Percentiles rank a stretch among this genome's conserved stretches.
Conservation (phyloP, 35 echinoderm and acorn worm genomes). For the Apostichopus parvimensis region DNA sequence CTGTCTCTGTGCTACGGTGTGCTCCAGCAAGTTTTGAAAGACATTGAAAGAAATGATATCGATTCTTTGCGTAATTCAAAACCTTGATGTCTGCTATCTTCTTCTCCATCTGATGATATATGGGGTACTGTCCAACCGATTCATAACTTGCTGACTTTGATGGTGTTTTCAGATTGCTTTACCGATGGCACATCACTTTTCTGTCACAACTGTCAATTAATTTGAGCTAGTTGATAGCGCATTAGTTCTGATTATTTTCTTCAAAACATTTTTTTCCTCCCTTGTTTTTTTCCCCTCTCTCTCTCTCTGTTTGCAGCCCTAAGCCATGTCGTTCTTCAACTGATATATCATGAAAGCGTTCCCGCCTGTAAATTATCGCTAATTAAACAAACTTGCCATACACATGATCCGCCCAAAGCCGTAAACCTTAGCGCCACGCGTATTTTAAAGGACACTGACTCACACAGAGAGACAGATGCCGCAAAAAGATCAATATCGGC, state of each 20-base stretch:
- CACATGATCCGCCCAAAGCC: constrained; percentile 45
- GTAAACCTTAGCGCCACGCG: background rate
- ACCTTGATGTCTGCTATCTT: too few species aligned
- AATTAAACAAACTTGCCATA: constrained; percentile 47
- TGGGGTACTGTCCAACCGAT: too few species aligned
- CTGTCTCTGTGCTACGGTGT: too few species aligned
- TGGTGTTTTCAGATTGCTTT: background rate
- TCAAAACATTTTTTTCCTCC: too few species aligned
- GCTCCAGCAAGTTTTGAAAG: too few species aligned
- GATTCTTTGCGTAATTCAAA: too few species aligned
- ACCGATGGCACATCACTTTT: background rate
- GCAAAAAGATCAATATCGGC: constrained; percentile 26
- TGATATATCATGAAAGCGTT: constrained; percentile 49
- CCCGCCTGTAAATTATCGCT: constrained; percentile 60
- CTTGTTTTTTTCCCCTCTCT: background rate
- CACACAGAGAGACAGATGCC: constrained; percentile 32
- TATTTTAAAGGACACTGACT: constrained; percentile 11
- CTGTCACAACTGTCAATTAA: background rate
- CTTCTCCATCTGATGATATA: too few species aligned
- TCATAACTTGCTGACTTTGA: background rate
- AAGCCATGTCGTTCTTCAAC: constrained; percentile 20
- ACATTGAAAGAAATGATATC: too few species aligned
- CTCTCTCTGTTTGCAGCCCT: background rate
- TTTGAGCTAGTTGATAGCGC: background rate
- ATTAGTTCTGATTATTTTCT: background rate